Base-by-base conservation (phyloP, 2,113 vertebrate genomes). In the Stomatorhinus ivindoensis region DNA sequence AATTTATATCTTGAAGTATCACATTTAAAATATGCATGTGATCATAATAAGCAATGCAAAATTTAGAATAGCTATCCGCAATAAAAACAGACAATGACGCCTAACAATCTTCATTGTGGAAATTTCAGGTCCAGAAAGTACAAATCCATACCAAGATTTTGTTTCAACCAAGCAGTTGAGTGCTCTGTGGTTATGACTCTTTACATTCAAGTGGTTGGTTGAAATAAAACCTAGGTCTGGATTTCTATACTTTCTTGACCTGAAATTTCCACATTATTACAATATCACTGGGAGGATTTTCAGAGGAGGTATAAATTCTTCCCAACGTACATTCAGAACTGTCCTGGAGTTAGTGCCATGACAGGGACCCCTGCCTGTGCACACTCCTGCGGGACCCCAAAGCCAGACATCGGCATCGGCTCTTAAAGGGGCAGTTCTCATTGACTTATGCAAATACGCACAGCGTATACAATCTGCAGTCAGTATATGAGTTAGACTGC, bases 291-390 rank as follows among this genome's bases (percentile, higher is more conserved):
- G 89, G 88, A 88, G 91, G 93, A 58, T 58, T 58, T 58, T 58
- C 6, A 24, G 21, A 21, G 55, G 55, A 24, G 55, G 55, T 58
- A 58, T 58, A 8, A 58, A 24, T 24, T 24, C 21, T 58, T 24
- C 55, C 55, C 21, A 8, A 6, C 53, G 24, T 55, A 55, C 11
- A 55, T 21, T 55, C 1, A 55, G 17, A 0, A 55, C 53, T 58
- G 55, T 21, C 21, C 55, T 58, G 92, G 94, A 42, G 95, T 95
- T 95, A 92, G 94, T 93, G 93, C 95, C 94, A 95, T 95, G 94
- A 95, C 94, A 90, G 93, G 92, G 92, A 93, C 93, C 91, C 90
- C 1, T 58, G 90, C 90, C 69, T 87, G 90, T 89, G 88, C 90
- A 90, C 93, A 89, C 11, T 58, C 58, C 88, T 24, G 51, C 47